Base-by-base conservation (phyloP, 2,888 invertebrate genomes). In the Pelosia muscerda region DNA sequence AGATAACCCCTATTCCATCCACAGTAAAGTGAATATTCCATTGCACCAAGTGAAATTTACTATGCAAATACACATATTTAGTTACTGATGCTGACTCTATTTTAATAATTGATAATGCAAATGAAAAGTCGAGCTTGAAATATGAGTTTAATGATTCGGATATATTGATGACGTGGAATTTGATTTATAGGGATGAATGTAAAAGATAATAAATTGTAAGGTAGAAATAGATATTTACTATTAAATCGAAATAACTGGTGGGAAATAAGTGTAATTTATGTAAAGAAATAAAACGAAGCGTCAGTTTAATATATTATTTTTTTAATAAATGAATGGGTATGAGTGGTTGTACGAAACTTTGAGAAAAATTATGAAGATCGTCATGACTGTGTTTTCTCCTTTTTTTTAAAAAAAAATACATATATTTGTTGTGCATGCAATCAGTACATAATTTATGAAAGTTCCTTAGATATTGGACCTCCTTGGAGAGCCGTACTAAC, bases 91-190 rank as follows among this genome's bases (percentile, higher is more conserved):
- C 82, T 82, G 86, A 88, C 86, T 88, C 81, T 83, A 88, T 88
- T 90, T 88, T 86, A 89, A 90, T 91, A 89, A 91, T 90, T 92
- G 91, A 91, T 91, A 91, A 89, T 88, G 86, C 79, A 86, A 91
- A 91, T 91, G 88, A 86, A 87, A 83, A 69, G 70, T 75, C 77
- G 71, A 56, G 63, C 63, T 69, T 79, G 76, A 76, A 72, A 69
- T 78, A 80, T 80, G 68, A 65, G 69, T 78, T 78, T 73, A 80
- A 78, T 70, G 68, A 63, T 64, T 62, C 59, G 53, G 34, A 65
- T 73, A 58, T 69, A 58, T 1, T 68, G 59, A n/a, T 63, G 66
- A 57, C 66, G 54, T 68, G 66, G 56, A 1, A 58, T 61, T 60
- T 69, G 61, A 78, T 72, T 74, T 68, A 69, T 69, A n/a, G 26